phyloP scores from a whole-genome alignment of 2,113 vertebrate species.

The Puffinus mauretanicus region DNA sequence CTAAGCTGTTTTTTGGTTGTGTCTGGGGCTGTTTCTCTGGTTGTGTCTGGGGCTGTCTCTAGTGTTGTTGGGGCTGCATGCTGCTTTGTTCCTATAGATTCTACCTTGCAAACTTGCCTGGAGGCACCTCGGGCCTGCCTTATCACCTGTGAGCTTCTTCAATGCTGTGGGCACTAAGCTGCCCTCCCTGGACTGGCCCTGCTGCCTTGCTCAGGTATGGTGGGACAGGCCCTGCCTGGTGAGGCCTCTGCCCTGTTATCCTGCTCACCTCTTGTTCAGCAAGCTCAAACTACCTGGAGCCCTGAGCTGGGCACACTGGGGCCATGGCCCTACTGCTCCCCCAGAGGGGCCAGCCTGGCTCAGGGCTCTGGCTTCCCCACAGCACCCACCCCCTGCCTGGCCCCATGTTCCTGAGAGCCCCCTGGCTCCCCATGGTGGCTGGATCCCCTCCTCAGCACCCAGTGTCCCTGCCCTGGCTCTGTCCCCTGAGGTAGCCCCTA shows the following conservation, averaged over 20 bases:
- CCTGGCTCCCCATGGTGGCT: fast-evolving
- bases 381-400: too few relatives aligned
- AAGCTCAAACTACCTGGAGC: neutral
- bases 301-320: neutral
- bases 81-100: neutral
- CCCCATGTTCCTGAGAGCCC: neutral
- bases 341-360: too few relatives aligned
- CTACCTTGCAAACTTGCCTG: fast-evolving
- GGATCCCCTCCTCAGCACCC: too few relatives aligned
- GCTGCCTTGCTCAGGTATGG: too few relatives aligned
- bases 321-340: neutral
- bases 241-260: neutral
- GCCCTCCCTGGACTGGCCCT: too few relatives aligned
- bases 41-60: fast-evolving
- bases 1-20: fast-evolving
- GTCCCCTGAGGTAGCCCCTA: too few relatives aligned
- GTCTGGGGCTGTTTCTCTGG: fast-evolving
- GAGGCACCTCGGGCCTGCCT: neutral
- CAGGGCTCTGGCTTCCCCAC: neutral
- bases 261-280: neutral
- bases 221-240: neutral
- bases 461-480: neutral
- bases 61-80: neutral
- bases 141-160: fast-evolving
- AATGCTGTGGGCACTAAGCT: too few relatives aligned